Conservation (phyloP, 2,797 vertebrate species). For the Iguana delicatissima region DNA sequence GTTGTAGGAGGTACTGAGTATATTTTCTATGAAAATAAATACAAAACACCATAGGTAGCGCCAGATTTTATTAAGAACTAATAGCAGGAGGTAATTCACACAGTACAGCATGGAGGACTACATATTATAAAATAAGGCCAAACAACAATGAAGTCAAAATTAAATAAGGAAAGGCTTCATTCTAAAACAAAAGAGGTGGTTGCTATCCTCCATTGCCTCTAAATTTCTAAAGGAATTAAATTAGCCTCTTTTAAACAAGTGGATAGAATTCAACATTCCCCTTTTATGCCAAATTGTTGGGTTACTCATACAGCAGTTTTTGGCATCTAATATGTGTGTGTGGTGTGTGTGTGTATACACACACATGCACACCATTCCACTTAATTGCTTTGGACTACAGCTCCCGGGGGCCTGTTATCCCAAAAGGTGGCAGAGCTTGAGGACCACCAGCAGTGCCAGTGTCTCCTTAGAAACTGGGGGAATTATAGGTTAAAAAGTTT, state of each 20-base stretch:
- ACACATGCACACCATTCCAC: too few species aligned
- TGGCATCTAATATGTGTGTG: too few species aligned
- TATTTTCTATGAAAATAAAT: constrained; percentile 15
- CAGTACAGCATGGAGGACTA: not conserved
- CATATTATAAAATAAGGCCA: not conserved
- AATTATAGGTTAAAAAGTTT: too few species aligned
- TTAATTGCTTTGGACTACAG: not conserved
- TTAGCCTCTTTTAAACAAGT: not conserved
- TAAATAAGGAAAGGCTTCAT: not conserved
- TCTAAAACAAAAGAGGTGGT: constrained; percentile 11
- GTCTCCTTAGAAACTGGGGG: too few species aligned
- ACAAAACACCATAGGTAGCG: not conserved
- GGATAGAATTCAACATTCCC: not conserved
- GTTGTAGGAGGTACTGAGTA: not conserved
- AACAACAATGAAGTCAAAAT: constrained; percentile 6
- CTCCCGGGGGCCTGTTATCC: too few species aligned
- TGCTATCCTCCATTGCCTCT: not conserved
- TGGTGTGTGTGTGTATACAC: too few species aligned
- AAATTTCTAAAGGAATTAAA: constrained; percentile 1
- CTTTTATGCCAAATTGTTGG: not conserved
- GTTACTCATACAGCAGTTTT: not conserved
- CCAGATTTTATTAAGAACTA: constrained; percentile 24
- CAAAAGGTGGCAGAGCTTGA: not conserved
- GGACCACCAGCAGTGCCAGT: too few species aligned
- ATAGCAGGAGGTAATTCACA: constrained; percentile 4